Conservation (phyloP, 2,113 vertebrate genomes). For the Ciconia maguari region DNA sequence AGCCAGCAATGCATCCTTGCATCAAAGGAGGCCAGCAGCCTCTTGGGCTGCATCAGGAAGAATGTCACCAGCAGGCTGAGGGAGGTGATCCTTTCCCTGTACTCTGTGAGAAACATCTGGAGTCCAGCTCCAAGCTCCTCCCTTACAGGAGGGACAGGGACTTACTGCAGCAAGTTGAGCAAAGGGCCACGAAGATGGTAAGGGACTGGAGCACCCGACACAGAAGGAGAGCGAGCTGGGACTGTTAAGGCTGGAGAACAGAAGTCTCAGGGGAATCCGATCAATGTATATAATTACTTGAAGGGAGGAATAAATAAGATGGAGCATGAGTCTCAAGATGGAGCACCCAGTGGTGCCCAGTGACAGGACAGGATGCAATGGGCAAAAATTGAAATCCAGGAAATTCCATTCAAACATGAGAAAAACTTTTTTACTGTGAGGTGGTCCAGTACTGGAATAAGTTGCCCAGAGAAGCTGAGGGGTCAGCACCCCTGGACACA, state of each 20-base stretch:
- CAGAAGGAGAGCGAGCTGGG: fast-evolving
- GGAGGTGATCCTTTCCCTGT: not conserved
- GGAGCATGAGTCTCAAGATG: not conserved
- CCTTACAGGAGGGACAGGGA: not conserved
- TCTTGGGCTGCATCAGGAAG: not conserved
- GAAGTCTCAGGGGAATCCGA: not conserved
- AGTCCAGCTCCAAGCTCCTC: not conserved
- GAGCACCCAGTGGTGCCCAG: not conserved
- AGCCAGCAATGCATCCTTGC: not conserved
- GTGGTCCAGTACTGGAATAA: not conserved
- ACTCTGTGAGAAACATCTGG: not conserved
- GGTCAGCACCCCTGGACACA: not conserved
- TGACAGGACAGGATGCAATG: not conserved
- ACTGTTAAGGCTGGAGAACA: not conserved
- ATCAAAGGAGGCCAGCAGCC: not conserved
- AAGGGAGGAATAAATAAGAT: not conserved
- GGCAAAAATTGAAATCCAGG: not conserved
- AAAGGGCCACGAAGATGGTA: not conserved
- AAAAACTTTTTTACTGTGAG: not conserved
- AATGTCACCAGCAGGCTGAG: not conserved
- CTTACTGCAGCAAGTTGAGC: not conserved
- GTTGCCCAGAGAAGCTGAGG: not conserved
- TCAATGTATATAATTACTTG: not conserved
- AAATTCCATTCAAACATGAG: not conserved
- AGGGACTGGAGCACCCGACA: not conserved